phyloP scores from a whole-genome alignment of 1,140 invertebrate species.

The Holcopasites calliopsidis region DNA sequence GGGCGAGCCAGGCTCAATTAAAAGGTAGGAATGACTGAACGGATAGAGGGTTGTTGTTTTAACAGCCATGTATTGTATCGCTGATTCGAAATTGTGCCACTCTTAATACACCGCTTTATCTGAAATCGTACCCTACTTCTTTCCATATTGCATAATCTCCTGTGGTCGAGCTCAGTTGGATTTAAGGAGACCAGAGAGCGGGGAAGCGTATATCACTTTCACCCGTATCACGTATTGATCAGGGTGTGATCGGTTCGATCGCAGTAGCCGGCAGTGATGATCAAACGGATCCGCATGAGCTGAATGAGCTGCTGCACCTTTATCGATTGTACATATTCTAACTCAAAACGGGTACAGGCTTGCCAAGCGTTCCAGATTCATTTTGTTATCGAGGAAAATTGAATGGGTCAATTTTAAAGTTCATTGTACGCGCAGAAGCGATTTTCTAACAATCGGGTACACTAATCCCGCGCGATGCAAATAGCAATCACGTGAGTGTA shows the following conservation, averaged over 20 bases:
- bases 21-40: slow-evolving; percentile 27
- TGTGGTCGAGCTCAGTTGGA: not conserved
- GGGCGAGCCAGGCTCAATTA: not conserved
- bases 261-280: not conserved
- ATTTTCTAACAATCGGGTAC: slow-evolving; percentile 2
- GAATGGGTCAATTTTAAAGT: not conserved
- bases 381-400: not conserved
- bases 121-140: too few species aligned
- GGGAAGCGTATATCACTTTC: slow-evolving; percentile 70
- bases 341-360: not conserved
- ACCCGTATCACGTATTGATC: slow-evolving; percentile 48
- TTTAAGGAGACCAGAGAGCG: slow-evolving; percentile 33
- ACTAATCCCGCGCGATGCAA: slow-evolving; percentile 10
- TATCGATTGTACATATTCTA: slow-evolving; percentile 12
- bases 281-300: too few species aligned
- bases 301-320: slow-evolving; percentile 26
- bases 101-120: not conserved
- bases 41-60: too few species aligned
- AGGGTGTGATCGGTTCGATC: slow-evolving; percentile 27
- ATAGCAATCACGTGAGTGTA: slow-evolving; percentile 30
- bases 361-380: not conserved
- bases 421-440: slow-evolving; percentile 7
- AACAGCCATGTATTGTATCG: too few species aligned
- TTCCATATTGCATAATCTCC: slow-evolving; percentile 58
- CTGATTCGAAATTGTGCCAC: too few species aligned